Evolutionary conservation across 2,888 invertebrate species (phyloP).

Genomic region (Volucella bombylans): DNA sequence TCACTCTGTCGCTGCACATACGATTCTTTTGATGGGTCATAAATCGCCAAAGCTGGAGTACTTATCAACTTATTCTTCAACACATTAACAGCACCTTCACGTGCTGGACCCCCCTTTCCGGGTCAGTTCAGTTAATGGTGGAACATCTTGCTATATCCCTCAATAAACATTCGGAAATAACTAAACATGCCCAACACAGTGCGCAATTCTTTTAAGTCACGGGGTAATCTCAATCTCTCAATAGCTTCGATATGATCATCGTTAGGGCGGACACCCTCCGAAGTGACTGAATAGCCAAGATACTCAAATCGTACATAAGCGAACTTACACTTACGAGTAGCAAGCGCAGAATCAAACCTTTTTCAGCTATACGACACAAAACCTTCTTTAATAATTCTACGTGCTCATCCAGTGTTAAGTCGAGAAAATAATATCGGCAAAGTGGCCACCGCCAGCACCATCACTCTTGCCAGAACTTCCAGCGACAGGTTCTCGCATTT

Average conservation of each 20-base stretch:
- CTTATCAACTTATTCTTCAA: no score
- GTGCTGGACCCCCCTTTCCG: no score
- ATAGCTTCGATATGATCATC: constrained; percentile 2
- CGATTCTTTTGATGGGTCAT: no score
- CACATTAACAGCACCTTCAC: neutral
- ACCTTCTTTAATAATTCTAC: constrained; percentile 28
- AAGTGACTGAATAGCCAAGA: constrained; percentile 66
- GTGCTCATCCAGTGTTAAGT: constrained; percentile 16
- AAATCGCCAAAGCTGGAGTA: no score
- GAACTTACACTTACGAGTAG: constrained; percentile 70
- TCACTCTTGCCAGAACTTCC: no score
- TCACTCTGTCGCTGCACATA: no score
- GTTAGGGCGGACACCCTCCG: constrained; percentile 53
- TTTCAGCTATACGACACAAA: constrained; percentile 61
- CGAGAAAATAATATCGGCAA: constrained; percentile 39
- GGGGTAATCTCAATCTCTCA: neutral
- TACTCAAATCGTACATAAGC: constrained; percentile 65
- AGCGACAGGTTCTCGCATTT: no score
- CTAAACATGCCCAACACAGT: neutral
- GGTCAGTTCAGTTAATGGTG: constrained; percentile 2
- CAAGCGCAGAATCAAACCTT: constrained; percentile 14
- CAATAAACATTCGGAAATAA: constrained; percentile 2
- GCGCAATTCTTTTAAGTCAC: constrained; percentile 2
- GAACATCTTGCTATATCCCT: no score
- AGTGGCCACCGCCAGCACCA: no score